phyloP scores from a whole-genome alignment of 2,888 invertebrate genomes.

The Oscheius myriophilus region DNA sequence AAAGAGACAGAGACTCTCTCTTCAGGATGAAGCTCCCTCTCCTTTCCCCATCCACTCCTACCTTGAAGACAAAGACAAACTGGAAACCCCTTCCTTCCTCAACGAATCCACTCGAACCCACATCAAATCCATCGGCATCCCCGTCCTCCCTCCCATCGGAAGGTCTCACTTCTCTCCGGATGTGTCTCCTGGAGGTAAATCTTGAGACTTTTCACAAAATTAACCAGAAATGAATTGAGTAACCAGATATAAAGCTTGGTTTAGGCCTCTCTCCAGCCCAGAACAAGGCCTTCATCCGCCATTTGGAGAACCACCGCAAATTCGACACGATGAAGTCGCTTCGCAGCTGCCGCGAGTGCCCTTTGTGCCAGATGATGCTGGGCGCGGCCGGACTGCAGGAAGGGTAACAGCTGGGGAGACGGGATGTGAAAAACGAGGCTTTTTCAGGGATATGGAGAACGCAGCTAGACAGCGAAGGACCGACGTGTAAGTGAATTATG shows the following conservation, averaged over 20 bases:
- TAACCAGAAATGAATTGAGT: too few species aligned
- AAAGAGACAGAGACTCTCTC: too few species aligned
- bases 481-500: slow-evolving; percentile 14
- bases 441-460: slow-evolving; percentile 15
- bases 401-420: slow-evolving; percentile 10
- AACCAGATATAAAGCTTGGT: background rate
- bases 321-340: slow-evolving; percentile 48
- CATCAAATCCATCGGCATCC: slow-evolving; percentile 51
- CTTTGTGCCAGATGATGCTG: slow-evolving; percentile 48
- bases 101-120: slow-evolving; percentile 35
- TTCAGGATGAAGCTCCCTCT: background rate
- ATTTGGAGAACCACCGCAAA: slow-evolving; percentile 53
- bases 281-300: slow-evolving; percentile 49
- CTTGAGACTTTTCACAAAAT: too few species aligned
- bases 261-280: slow-evolving; percentile 38
- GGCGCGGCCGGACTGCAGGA: slow-evolving; percentile 9
- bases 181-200: background rate
- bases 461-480: slow-evolving; percentile 3
- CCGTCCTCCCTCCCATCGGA: slow-evolving; percentile 49
- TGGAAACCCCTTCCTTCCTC: slow-evolving; percentile 32
- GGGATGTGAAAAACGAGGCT: background rate
- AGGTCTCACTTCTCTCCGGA: background rate
- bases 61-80: slow-evolving; percentile 39
- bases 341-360: slow-evolving; percentile 45
- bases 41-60: slow-evolving; percentile 38